Evolutionary conservation across 2,797 vertebrate genomes (phyloP), one percentile per base, ranked within the genome.

Genomic region (Coregonus suidteri): DNA sequence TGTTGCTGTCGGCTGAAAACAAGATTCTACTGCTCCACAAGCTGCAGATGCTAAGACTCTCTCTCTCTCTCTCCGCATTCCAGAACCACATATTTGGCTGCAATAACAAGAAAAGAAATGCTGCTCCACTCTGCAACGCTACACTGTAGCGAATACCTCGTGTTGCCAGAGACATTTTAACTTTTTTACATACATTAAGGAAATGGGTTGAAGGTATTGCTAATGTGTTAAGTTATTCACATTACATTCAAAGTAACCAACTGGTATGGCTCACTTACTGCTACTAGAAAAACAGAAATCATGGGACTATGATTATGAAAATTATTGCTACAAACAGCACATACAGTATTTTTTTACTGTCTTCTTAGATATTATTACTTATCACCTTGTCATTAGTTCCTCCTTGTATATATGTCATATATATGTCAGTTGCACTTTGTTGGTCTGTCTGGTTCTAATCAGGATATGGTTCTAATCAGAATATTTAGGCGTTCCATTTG

Each of bases 41-140:
- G 9, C 51, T 86, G 82, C 88, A 91, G 78, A 90, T 89, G 84
- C 34, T 87, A 82, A 88, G 79, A 18, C 18, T 56, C 54, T 41
- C 7, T 47, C 41, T 59, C 56, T 59, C 20, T 20, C 82, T 75
- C 64, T 18, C 74, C 86, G 79, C 88, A 89, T 91, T 92, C 88
- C 87, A 83, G 73, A 84, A 77, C 77, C 79, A 88, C 86, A 87
- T 90, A 90, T 87, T 88, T 88, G 88, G 88, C 88, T 79, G 83
- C 79, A 80, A 80, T 67, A 75, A 75, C 75, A 78, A 74, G 82
- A 87, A 77, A 16, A 54, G 51, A 54, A 80, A 81, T 81, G 77
- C 41, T 75, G 20, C 81, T 84, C 82, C 81, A 79, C 86, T 85
- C 87, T 54, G 71, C 85, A 88, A 79, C 82, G 7, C 41, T 9